Conservation (phyloP, 2,888 invertebrate genomes). For the Mamestra brassicae region DNA sequence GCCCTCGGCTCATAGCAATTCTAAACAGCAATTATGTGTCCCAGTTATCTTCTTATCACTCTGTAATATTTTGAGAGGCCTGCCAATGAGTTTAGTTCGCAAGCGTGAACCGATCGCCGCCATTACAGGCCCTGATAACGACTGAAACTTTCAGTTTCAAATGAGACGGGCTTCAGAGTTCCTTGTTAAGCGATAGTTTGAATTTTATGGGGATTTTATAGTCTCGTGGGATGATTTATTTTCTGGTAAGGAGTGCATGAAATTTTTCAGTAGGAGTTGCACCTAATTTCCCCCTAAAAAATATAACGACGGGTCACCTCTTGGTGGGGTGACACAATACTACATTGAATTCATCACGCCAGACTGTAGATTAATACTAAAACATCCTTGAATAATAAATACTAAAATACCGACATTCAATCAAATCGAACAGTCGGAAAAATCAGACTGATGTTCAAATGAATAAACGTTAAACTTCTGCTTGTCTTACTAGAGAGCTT, state of each 20-base stretch:
- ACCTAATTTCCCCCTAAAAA: no score
- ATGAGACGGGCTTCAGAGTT: constrained; percentile 66
- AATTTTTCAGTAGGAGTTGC: neutral
- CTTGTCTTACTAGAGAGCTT: constrained; percentile 13
- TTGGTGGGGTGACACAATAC: no score
- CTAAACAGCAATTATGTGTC: constrained; percentile 85
- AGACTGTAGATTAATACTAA: neutral
- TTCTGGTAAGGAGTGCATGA: neutral
- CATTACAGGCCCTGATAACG: constrained; percentile 81
- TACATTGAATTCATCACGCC: no score
- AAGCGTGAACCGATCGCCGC: constrained; percentile 80
- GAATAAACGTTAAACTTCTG: constrained; percentile 26
- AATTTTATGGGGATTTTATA: constrained; percentile 40
- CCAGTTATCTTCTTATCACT: constrained; percentile 80
- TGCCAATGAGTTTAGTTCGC: constrained; percentile 81
- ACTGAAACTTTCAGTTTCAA: constrained; percentile 71
- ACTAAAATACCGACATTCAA: neutral
- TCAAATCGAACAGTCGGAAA: neutral
- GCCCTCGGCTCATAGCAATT: constrained; percentile 81
- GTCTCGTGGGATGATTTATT: constrained; percentile 17
- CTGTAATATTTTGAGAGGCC: constrained; percentile 78
- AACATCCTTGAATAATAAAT: neutral
- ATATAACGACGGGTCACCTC: no score
- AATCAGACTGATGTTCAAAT: neutral
- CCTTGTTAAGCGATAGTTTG: constrained; percentile 50